A percentile compares a stretch with the other conserved stretches of the same genome.
Evolutionary conservation across 2,797 vertebrate species (phyloP).

Genomic region (Pangasius krempfi): DNA sequence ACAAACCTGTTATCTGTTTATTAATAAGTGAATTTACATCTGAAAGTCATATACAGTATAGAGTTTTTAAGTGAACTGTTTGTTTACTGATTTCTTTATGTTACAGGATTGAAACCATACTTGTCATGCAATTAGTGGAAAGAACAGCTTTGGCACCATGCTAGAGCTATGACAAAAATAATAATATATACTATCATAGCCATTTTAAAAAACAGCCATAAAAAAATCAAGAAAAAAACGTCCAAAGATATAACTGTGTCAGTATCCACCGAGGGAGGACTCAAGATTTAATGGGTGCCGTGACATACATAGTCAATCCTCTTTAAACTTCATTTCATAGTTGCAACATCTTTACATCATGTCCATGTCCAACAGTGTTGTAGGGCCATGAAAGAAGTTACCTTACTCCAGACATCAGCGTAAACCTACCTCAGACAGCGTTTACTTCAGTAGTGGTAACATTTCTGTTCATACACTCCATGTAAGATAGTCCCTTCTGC

Average conservation of each 20-base stretch:
- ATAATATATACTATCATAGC: neutral
- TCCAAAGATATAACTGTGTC: neutral
- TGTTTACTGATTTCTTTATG: neutral
- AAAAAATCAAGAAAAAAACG: neutral
- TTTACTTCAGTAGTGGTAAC: neutral
- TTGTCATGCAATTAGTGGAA: neutral
- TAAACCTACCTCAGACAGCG: neutral
- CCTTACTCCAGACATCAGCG: neutral
- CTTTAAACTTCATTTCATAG: neutral
- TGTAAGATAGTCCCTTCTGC: neutral
- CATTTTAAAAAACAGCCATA: neutral
- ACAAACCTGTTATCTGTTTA: neutral
- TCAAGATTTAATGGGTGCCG: neutral
- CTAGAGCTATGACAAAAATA: neutral
- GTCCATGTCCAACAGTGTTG: slow-evolving; percentile 16
- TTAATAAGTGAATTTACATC: neutral
- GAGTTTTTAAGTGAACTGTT: neutral
- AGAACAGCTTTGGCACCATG: neutral
- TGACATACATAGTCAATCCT: neutral
- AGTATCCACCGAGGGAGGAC: neutral
- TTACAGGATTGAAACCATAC: neutral
- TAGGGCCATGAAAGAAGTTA: neutral
- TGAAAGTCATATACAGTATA: neutral
- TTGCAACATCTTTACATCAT: slow-evolving; percentile 11
- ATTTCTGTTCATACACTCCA: neutral